Percentiles rank a stretch among this genome's conserved stretches.
Conservation (phyloP, 2,797 vertebrate species). For the Leuciscus waleckii region DNA sequence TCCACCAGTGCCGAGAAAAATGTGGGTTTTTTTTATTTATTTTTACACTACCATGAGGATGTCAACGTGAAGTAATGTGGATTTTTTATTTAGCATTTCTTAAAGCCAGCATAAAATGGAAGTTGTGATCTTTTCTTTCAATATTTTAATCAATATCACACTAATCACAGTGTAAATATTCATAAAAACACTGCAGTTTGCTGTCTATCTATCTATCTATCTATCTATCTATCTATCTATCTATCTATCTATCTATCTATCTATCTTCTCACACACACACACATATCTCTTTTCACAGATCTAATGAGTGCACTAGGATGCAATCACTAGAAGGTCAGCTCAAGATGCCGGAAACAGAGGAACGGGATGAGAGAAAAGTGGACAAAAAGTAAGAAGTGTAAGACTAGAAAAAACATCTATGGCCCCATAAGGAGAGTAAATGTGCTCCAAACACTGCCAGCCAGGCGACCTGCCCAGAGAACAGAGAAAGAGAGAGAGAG, state of each 20-base stretch:
- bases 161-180: too few species aligned
- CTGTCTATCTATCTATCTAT: background rate
- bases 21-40: too few species aligned
- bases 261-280: background rate
- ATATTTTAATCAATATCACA: too few species aligned
- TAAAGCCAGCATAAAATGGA: too few species aligned
- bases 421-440: constrained; percentile 61
- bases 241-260: background rate
- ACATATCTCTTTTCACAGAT: background rate
- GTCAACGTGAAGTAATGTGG: too few species aligned
- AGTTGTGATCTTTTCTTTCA: too few species aligned
- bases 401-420: constrained; percentile 76
- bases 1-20: background rate
- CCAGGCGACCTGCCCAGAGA: constrained; percentile 66
- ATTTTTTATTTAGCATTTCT: too few species aligned
- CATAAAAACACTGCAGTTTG: background rate
- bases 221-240: background rate
- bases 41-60: too few species aligned
- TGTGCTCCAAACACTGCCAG: constrained; percentile 65
- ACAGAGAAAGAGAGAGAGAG: constrained; percentile 54
- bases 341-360: constrained; percentile 36
- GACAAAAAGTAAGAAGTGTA: constrained; percentile 59
- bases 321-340: constrained; percentile 46
- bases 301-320: constrained; percentile 59
- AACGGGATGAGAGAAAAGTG: constrained; percentile 47